These are phyloP conservation scores for Acrobasis consociella DNA, from an alignment of 2,888 invertebrate species.

Conservation along the genomic window DNA sequence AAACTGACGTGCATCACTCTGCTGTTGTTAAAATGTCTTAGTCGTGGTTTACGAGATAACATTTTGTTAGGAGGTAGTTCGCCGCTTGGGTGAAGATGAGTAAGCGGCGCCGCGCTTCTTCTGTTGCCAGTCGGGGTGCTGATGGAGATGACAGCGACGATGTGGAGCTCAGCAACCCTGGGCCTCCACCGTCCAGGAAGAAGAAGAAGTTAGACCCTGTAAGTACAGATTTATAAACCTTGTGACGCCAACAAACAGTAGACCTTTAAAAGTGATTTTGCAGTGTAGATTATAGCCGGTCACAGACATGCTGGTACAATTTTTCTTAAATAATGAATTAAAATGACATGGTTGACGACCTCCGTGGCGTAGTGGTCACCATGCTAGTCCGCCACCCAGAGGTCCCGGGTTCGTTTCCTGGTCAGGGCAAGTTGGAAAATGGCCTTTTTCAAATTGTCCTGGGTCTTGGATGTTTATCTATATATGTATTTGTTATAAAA, in stretches of 20 bases:
- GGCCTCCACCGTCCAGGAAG: conserved; percentile 81
- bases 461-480: no score
- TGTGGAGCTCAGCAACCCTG: conserved; percentile 75
- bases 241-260: neutral
- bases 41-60: neutral
- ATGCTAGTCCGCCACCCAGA: no score
- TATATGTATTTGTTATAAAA: no score
- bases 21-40: conserved; percentile 11
- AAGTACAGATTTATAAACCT: conserved; percentile 39
- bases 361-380: no score
- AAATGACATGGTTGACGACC: no score
- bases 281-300: no score
- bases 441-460: no score
- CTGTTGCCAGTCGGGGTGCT: conserved; percentile 88
- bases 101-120: conserved; percentile 91
- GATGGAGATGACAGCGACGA: conserved; percentile 88
- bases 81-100: conserved; percentile 77
- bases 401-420: no score
- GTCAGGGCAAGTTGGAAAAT: no score
- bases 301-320: no score
- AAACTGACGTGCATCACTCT: neutral
- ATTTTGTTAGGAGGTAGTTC: conserved; percentile 7
- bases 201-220: conserved; percentile 90
- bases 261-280: no score
- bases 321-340: no score